Percentiles rank a stretch among this genome's conserved stretches.
Conservation (phyloP, 2,888 invertebrate genomes). For the Erebia epiphron region DNA sequence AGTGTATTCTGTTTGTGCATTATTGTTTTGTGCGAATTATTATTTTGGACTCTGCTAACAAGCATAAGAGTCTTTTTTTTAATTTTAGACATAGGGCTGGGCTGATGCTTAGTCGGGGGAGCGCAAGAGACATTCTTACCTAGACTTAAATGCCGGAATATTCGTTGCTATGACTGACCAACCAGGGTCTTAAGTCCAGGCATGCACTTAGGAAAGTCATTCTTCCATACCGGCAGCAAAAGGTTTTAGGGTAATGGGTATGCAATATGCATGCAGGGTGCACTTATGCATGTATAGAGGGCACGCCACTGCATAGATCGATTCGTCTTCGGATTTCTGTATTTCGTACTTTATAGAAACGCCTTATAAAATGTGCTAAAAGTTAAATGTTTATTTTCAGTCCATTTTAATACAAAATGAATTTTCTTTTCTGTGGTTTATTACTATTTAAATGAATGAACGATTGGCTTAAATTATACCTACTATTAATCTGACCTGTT, state of each 20-base stretch:
- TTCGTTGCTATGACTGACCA: background rate
- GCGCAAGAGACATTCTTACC: slow-evolving; percentile 3
- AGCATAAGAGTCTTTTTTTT: background rate
- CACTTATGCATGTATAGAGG: too few relatives aligned
- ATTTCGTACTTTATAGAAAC: too few relatives aligned
- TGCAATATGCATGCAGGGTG: too few relatives aligned
- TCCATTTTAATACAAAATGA: too few relatives aligned
- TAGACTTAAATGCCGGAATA: background rate
- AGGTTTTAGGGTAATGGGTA: too few relatives aligned
- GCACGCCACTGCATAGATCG: too few relatives aligned
- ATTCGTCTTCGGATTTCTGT: background rate
- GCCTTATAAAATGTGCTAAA: background rate
- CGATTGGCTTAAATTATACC: background rate
- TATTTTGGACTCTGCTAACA: background rate
- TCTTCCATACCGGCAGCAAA: too few relatives aligned
- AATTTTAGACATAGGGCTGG: background rate
- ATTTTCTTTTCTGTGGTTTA: background rate
- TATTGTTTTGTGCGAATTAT: slow-evolving; percentile 11
- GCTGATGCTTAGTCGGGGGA: background rate
- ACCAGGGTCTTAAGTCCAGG: too few relatives aligned
- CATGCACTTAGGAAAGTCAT: too few relatives aligned
- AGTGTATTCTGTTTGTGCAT: slow-evolving; percentile 3
- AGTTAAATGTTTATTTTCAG: background rate
- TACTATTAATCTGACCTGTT: too few relatives aligned
- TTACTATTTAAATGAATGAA: background rate